A percentile compares a stretch with the other conserved stretches of the same genome.
Conservation (phyloP, 2,888 invertebrate genomes). For the Crossocerus cetratus region DNA sequence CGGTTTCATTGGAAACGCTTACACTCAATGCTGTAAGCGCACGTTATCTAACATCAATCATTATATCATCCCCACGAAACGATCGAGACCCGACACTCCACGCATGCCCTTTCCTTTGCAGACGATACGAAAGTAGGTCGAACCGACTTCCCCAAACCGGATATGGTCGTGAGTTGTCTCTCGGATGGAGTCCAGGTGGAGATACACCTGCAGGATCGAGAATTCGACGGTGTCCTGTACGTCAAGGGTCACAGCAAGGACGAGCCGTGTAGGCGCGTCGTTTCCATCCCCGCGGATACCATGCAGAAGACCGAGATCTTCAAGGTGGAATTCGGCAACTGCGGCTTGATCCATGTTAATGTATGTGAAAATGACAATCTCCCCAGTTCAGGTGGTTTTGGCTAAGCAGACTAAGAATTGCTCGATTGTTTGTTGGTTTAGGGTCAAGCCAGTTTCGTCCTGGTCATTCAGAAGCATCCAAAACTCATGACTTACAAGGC, state of each 20-base stretch:
- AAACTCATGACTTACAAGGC: constrained; percentile 96
- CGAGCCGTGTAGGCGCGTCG: constrained; percentile 90
- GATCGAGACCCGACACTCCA: neutral
- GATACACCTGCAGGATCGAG: constrained; percentile 81
- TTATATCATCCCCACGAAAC: neutral
- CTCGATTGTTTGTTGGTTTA: constrained; percentile 63
- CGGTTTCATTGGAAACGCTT: constrained; percentile 87
- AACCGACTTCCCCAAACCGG: constrained; percentile 91
- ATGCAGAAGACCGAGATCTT: constrained; percentile 80
- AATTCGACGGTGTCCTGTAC: constrained; percentile 92
- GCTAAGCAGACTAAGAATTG: neutral
- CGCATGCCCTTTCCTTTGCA: constrained; percentile 8
- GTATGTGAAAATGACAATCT: constrained; percentile 72
- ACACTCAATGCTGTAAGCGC: constrained; percentile 84
- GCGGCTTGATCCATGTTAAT: constrained; percentile 93
- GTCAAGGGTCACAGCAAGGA: constrained; percentile 97
- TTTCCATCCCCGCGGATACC: constrained; percentile 85
- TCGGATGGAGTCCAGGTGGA: constrained; percentile 95
- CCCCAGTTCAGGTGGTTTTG: neutral
- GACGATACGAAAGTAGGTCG: constrained; percentile 71
- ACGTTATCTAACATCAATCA: neutral
- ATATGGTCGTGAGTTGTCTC: constrained; percentile 92
- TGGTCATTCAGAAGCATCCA: constrained; percentile 97
- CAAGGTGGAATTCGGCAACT: constrained; percentile 93
- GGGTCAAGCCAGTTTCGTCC: constrained; percentile 94